Percentiles rank a stretch among this genome's conserved stretches.
These are phyloP conservation scores for Tethea ocularis DNA, from an alignment of 2,888 invertebrate genomes.

Conservation along the genomic window DNA sequence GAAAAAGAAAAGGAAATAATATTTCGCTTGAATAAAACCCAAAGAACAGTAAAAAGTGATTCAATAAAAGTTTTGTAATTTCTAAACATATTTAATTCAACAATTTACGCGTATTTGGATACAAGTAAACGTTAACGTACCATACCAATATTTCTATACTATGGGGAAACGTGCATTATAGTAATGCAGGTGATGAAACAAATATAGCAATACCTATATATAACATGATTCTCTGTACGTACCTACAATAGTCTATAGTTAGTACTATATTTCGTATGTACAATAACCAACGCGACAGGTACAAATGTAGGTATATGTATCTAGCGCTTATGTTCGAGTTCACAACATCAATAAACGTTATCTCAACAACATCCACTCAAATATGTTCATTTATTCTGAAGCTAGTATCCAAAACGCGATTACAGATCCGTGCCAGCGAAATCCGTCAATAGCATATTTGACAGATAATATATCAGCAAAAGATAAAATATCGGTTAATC, in stretches of 20 bases:
- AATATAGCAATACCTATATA: conserved; percentile 17
- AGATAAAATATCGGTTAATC: conserved; percentile 52
- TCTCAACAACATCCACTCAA: conserved; percentile 66
- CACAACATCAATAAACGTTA: conserved; percentile 68
- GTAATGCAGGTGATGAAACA: conserved; percentile 26
- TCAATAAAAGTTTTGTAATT: conserved; percentile 24
- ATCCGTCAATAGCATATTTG: conserved; percentile 53
- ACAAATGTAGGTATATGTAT: conserved; percentile 39
- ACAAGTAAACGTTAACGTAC: conserved; percentile 38
- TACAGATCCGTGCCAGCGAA: conserved; percentile 51
- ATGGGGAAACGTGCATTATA: conserved; percentile 42
- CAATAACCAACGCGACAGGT: conserved; percentile 27
- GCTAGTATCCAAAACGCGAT: conserved; percentile 60
- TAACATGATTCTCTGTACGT: conserved; percentile 42
- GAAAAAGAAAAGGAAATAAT: not conserved
- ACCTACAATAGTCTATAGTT: conserved; percentile 11
- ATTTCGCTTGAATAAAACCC: not conserved
- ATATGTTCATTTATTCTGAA: conserved; percentile 64
- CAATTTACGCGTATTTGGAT: conserved; percentile 34
- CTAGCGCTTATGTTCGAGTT: conserved; percentile 54
- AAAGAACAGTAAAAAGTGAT: not conserved
- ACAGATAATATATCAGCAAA: conserved; percentile 67
- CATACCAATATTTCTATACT: conserved; percentile 12
- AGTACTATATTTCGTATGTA: not conserved
- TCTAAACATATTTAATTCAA: conserved; percentile 50